Evolutionary conservation across 2,797 vertebrate species (phyloP).

Genomic region (Chiloscyllium punctatum): DNA sequence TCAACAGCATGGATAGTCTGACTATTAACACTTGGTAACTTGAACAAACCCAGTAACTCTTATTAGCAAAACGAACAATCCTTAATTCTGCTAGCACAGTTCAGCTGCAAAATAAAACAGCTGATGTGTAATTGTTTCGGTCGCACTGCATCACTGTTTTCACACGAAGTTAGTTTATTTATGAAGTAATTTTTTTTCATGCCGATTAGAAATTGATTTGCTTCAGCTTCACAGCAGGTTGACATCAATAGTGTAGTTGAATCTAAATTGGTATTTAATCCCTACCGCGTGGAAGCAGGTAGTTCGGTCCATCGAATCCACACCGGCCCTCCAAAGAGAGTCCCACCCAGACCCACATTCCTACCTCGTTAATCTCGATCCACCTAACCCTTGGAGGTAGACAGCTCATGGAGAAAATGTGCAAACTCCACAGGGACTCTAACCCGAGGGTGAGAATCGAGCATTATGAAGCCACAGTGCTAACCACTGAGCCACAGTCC

Average conservation of each 20-base stretch:
- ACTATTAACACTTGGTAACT: background rate
- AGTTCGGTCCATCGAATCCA: no score
- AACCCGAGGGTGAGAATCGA: no score
- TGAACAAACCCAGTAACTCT: background rate
- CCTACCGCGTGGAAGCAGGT: no score
- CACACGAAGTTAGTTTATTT: background rate
- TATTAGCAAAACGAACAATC: conserved; percentile 33
- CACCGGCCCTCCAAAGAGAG: no score
- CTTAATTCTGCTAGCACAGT: conserved; percentile 16
- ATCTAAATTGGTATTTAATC: background rate
- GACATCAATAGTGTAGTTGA: background rate
- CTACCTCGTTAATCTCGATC: no score
- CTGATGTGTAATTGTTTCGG: conserved; percentile 25
- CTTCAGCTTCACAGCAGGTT: background rate
- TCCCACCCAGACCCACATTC: no score
- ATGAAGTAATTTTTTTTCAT: background rate
- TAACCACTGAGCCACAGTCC: no score
- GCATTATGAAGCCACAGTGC: no score
- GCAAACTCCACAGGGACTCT: no score
- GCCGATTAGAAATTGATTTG: background rate
- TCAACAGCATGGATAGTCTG: background rate
- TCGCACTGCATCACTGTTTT: conserved; percentile 21
- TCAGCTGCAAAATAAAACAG: conserved; percentile 19
- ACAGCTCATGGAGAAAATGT: no score
- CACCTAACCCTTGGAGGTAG: no score